Evolutionary conservation across 1,140 invertebrate species (phyloP), one percentile per base, ranked within the genome.

Genomic region (Lineus longissimus): DNA sequence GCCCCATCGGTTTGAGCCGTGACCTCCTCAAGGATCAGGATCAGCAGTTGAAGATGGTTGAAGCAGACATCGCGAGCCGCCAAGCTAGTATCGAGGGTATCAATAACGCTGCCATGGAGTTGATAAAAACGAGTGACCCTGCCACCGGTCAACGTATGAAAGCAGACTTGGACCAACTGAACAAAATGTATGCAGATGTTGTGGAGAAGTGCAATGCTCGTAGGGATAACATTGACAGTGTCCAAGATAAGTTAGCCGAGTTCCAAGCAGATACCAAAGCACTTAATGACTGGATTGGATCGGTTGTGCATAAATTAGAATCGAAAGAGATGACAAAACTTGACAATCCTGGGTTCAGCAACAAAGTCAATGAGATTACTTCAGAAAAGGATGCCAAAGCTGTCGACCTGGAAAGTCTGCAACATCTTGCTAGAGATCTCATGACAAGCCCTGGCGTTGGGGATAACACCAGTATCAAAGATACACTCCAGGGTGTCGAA

Each of bases 21-120:
- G 93, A 95, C 75, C 88, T 91, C 30, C 81, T 97, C 0, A 91
- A 94, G 73, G 92, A 96, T 74, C 94, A 97, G 78, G 84, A 91
- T 15, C 86, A 91, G 30, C 91, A 93, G 71, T 88, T 93, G 64
- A 88, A 91, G 59, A 81, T 90, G 15, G 82, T 93, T 6, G 87
- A 91, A 72, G 86, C 88, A 1, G 93, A 97, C 78, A 84, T 96
- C 65, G 91, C 93, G 66, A 90, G 88, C 45, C 91, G 95, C 72
- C 87, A 90, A 63, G 86, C 89, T 6, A 92, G 91, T 69, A 88
- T 97, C 6, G 91, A 91, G 65, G 88, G 90, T 30, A 88, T 97
- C 9, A 87, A 90, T 47, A 77, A 87, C 40, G 88, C 87, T 7
- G 92, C 92, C 0, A 86, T 88, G 64, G 90, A 95, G 74, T 84